Evolutionary conservation across 2,797 vertebrate genomes (phyloP).

Genomic region (Mionectes olivaceus): DNA sequence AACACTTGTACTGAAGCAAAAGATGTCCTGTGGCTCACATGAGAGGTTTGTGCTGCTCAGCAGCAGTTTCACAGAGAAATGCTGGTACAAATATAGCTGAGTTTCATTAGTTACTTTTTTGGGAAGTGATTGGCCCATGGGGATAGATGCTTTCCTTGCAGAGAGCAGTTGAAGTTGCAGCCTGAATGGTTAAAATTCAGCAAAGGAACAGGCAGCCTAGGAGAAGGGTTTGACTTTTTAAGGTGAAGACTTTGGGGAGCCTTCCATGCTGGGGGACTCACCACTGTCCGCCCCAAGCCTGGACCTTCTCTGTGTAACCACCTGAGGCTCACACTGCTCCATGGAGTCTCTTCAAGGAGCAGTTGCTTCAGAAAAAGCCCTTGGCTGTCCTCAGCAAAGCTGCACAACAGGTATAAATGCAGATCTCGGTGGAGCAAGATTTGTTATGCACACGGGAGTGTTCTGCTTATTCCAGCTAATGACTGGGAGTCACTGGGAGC

Average conservation of each 20-base stretch:
- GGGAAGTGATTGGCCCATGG: background rate
- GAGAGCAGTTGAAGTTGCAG: background rate
- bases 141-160: background rate
- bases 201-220: background rate
- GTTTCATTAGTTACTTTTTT: background rate
- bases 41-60: background rate
- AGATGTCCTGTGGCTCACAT: accelerated
- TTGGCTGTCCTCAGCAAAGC: background rate
- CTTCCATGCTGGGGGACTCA: accelerated
- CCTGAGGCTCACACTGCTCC: background rate
- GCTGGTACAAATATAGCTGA: background rate
- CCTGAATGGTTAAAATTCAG: background rate
- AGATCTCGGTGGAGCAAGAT: background rate
- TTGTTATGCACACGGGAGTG: conserved; percentile 44
- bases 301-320: background rate
- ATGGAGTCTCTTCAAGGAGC: background rate
- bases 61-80: background rate
- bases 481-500: conserved; percentile 33
- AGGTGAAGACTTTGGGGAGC: accelerated
- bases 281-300: background rate
- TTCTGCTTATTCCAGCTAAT: conserved; percentile 6
- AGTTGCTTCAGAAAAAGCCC: background rate
- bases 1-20: background rate
- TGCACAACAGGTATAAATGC: background rate
- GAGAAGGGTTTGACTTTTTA: background rate